Conservation (phyloP, 2,113 vertebrate species). For the Pseudopipra pipra region DNA sequence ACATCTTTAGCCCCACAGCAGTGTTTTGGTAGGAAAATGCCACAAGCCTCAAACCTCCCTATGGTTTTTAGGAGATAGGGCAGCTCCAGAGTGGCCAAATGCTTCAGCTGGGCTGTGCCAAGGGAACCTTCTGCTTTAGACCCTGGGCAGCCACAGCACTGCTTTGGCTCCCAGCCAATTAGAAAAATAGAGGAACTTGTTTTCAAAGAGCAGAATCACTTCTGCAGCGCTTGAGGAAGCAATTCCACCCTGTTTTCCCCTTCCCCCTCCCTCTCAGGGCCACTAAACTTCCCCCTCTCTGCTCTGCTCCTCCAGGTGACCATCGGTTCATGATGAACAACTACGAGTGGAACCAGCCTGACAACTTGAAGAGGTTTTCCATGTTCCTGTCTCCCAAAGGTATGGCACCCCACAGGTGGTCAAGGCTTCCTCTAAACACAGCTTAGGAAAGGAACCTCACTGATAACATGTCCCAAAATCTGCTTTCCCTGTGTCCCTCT, state of each 20-base stretch:
- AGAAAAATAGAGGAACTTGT: background rate
- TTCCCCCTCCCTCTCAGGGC: background rate
- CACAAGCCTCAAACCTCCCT: background rate
- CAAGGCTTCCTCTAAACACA: background rate
- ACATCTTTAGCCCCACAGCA: background rate
- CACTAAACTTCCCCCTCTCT: background rate
- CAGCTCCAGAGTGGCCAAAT: background rate
- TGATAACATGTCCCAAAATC: background rate
- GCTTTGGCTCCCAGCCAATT: background rate
- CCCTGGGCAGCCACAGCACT: background rate
- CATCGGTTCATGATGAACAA: slow-evolving; percentile 77
- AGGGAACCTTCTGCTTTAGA: background rate
- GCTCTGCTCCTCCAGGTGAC: slow-evolving; percentile 57
- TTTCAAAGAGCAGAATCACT: background rate
- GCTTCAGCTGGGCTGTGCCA: background rate
- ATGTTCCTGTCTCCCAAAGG: slow-evolving; percentile 81
- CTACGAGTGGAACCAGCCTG: slow-evolving; percentile 73
- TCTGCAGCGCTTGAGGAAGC: background rate
- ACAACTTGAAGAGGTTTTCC: slow-evolving; percentile 78
- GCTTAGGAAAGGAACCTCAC: background rate
- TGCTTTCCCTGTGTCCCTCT: background rate
- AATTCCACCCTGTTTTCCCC: background rate
- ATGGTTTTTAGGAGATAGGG: background rate
- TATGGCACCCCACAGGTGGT: background rate
- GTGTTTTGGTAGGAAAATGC: background rate